These are phyloP conservation scores for Percopsis transmontana DNA, from an alignment of 2,113 vertebrate species.

Conservation along the genomic window DNA sequence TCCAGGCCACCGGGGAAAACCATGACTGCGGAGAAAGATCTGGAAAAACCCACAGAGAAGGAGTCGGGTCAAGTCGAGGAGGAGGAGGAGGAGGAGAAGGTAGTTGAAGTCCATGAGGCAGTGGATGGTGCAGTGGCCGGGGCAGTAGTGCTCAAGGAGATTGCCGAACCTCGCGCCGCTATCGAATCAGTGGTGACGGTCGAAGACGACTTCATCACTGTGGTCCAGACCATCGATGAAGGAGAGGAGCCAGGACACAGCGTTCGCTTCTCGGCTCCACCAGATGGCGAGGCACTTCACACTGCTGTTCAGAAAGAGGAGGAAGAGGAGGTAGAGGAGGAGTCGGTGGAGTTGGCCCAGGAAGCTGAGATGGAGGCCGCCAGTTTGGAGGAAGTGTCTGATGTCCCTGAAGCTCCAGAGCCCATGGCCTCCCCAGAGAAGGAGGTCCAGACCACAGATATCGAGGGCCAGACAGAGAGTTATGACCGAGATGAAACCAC, in stretches of 20 bases:
- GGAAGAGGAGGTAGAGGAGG: constrained; percentile 68
- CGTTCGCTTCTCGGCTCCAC: constrained; percentile 88
- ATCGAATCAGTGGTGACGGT: constrained; percentile 97
- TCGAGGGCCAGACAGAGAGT: constrained; percentile 87
- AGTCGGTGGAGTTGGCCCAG: constrained; percentile 76
- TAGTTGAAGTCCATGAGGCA: constrained; percentile 28
- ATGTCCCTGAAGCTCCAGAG: constrained; percentile 78
- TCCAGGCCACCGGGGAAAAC: constrained; percentile 13
- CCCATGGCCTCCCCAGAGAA: constrained; percentile 81
- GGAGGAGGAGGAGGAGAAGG: constrained; percentile 10
- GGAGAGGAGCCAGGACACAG: constrained; percentile 89
- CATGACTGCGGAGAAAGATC: background rate
- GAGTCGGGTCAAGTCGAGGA: background rate
- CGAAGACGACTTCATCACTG: constrained; percentile 97
- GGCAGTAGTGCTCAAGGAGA: constrained; percentile 52
- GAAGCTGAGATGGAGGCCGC: constrained; percentile 80
- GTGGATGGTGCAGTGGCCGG: constrained; percentile 56
- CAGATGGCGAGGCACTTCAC: constrained; percentile 73
- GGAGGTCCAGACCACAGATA: constrained; percentile 70
- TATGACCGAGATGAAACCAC: constrained; percentile 97
- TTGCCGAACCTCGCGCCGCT: constrained; percentile 79
- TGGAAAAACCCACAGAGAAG: constrained; percentile 1
- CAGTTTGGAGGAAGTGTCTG: constrained; percentile 77
- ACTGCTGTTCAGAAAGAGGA: constrained; percentile 58
- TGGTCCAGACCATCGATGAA: constrained; percentile 95